phyloP scores from a whole-genome alignment of 2,113 vertebrate species.

The Alosa alosa region DNA sequence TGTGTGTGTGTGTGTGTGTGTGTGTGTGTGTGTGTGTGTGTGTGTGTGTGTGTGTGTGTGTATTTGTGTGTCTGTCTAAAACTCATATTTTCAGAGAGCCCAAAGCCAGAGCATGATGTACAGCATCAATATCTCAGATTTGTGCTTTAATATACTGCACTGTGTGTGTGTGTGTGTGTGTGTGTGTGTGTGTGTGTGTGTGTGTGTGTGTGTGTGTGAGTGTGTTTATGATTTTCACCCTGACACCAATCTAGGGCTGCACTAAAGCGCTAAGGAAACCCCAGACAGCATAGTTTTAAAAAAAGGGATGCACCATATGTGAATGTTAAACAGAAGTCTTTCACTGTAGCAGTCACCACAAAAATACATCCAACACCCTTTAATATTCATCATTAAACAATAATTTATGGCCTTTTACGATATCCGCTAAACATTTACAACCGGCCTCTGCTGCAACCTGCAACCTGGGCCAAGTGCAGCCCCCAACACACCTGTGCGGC shows the following conservation, averaged over 20 bases:
- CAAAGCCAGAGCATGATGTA: slow-evolving; percentile 14
- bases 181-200: slow-evolving; percentile 1
- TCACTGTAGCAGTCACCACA: background rate
- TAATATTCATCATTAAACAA: slow-evolving; percentile 6
- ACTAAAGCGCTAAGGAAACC: background rate
- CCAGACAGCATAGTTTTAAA: background rate
- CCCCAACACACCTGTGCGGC: background rate
- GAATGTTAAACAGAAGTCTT: background rate
- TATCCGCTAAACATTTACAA: background rate
- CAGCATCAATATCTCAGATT: slow-evolving; percentile 7
- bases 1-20: slow-evolving; percentile 21
- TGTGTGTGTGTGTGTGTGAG: slow-evolving; percentile 28
- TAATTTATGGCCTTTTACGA: background rate
- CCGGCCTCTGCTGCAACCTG: background rate
- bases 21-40: slow-evolving; percentile 18
- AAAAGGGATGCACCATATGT: background rate
- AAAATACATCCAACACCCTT: background rate
- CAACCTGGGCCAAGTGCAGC: background rate
- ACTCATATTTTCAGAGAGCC: slow-evolving; percentile 16
- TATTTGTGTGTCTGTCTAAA: background rate
- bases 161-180: slow-evolving; percentile 30
- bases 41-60: slow-evolving; percentile 19
- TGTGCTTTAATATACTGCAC: slow-evolving; percentile 16
- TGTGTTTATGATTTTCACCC: background rate
- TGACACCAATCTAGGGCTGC: background rate